Conservation (phyloP, 2,113 vertebrate species). For the Pomatorhinus ruficollis region DNA sequence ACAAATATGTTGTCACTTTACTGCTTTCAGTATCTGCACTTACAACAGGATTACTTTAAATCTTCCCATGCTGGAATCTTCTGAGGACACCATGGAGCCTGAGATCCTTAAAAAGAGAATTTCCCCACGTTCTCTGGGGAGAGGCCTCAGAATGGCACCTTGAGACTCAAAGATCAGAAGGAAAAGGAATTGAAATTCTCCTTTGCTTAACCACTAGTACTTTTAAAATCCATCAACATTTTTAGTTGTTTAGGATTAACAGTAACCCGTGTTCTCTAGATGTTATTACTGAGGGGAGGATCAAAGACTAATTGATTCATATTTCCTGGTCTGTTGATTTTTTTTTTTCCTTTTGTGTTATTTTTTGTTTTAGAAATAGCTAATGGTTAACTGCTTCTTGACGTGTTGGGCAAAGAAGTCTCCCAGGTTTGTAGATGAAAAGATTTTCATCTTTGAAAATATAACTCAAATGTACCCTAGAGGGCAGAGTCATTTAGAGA, state of each 20-base stretch:
- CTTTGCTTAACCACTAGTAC: background rate
- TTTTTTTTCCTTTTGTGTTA: background rate
- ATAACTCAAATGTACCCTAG: slow-evolving; percentile 65
- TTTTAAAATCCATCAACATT: background rate
- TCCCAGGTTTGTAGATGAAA: slow-evolving; percentile 25
- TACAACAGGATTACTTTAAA: background rate
- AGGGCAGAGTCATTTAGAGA: slow-evolving; percentile 62
- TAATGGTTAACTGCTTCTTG: slow-evolving; percentile 19
- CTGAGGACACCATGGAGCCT: background rate
- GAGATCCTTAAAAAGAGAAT: background rate
- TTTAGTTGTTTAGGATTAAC: background rate
- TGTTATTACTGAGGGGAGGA: slow-evolving; percentile 3
- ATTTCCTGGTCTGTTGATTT: slow-evolving; percentile 8
- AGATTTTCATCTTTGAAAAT: slow-evolving; percentile 38
- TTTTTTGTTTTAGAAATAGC: background rate
- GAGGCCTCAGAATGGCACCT: background rate
- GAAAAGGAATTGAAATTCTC: background rate
- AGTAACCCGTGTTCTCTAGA: background rate
- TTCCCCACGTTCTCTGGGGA: background rate
- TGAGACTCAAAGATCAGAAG: background rate
- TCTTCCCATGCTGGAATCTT: background rate
- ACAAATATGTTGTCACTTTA: background rate
- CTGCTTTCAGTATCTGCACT: background rate
- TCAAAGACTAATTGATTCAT: slow-evolving; percentile 47
- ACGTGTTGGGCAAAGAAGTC: background rate